Conservation (phyloP, 2,113 vertebrate species). For the Aramus guarauna region DNA sequence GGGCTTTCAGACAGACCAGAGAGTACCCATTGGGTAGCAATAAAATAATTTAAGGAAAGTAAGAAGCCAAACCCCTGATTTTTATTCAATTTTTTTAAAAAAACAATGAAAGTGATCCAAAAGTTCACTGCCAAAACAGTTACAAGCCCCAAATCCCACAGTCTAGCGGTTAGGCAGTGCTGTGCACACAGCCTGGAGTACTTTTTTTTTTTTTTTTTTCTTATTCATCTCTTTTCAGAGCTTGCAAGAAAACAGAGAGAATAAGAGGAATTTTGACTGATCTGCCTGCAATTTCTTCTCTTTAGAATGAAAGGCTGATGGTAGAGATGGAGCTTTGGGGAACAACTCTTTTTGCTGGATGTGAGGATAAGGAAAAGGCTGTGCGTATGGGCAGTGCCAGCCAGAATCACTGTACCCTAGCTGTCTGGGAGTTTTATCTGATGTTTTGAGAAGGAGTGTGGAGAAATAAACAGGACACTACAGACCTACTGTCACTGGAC, state of each 20-base stretch:
- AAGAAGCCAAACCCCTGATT: neutral
- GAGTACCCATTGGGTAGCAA: neutral
- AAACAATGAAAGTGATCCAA: neutral
- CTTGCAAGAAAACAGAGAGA: neutral
- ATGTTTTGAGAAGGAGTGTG: neutral
- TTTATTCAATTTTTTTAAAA: neutral
- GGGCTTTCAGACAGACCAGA: neutral
- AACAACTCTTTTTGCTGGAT: neutral
- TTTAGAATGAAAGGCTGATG: neutral
- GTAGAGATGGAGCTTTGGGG: neutral
- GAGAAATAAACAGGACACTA: neutral
- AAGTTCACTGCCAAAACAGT: neutral
- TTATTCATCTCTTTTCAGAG: neutral
- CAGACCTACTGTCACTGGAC: neutral
- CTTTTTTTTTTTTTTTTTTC: accelerated
- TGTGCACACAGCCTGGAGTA: neutral
- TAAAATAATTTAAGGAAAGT: neutral
- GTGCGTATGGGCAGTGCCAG: neutral
- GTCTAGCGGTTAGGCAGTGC: neutral
- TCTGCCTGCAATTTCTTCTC: neutral
- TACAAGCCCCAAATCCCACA: neutral
- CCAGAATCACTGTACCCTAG: neutral
- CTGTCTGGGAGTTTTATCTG: neutral
- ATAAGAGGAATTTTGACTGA: neutral
- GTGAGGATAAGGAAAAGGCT: neutral